A percentile compares a stretch with the other conserved stretches of the same genome.
These are phyloP conservation scores for Eulacestoma nigropectus DNA, from an alignment of 2,113 vertebrate genomes.

Conservation along the genomic window DNA sequence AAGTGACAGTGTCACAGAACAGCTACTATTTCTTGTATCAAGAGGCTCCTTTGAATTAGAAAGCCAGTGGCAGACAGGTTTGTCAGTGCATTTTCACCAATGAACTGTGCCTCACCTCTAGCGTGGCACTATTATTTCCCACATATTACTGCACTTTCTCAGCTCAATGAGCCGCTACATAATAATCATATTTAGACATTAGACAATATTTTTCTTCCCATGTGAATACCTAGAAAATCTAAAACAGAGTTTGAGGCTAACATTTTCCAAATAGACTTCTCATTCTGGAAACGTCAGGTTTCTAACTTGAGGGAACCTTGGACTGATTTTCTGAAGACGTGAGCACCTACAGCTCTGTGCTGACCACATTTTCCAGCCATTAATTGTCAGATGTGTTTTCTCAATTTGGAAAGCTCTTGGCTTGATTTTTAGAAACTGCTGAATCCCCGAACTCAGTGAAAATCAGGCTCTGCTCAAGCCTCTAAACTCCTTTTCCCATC, in stretches of 20 bases:
- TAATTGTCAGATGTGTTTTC: conserved; percentile 43
- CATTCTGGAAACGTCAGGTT: conserved; percentile 20
- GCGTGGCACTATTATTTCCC: neutral
- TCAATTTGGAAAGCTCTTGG: neutral
- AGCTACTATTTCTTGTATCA: neutral
- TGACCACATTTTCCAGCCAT: conserved; percentile 49
- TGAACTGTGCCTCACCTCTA: neutral
- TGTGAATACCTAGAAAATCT: neutral
- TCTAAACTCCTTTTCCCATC: neutral
- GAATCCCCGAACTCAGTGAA: neutral
- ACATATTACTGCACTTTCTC: neutral
- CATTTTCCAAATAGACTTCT: conserved; percentile 33
- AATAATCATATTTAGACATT: conserved; percentile 14
- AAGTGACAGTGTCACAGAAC: neutral
- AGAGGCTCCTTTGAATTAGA: neutral
- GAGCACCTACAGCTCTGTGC: conserved; percentile 21
- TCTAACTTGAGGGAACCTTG: conserved; percentile 15
- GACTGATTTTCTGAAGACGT: conserved; percentile 40
- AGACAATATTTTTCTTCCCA: neutral
- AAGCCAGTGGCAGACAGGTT: neutral
- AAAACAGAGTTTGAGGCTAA: conserved; percentile 7
- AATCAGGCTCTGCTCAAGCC: neutral
- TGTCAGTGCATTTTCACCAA: neutral
- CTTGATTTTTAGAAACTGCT: conserved; percentile 1
- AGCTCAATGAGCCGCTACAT: neutral